Percentiles rank a stretch among this genome's conserved stretches.
These are phyloP conservation scores for Grapholita molesta DNA, from an alignment of 1,140 invertebrate genomes.

Conservation along the genomic window DNA sequence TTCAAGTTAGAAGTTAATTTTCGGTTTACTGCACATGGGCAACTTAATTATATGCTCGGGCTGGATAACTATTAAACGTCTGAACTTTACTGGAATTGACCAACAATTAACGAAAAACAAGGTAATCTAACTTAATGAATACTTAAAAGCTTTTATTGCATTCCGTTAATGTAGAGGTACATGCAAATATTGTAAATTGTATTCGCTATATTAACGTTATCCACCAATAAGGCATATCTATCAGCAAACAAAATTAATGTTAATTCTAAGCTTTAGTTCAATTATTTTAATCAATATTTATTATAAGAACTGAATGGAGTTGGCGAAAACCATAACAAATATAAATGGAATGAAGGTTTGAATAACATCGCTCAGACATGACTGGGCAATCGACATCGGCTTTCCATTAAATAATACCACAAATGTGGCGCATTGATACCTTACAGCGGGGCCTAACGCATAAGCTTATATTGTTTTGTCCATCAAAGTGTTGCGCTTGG, in stretches of 20 bases:
- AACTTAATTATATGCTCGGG: background rate
- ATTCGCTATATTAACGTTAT: background rate
- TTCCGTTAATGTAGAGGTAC: background rate
- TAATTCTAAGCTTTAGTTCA: background rate
- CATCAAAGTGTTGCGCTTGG: background rate
- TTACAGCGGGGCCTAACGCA: background rate
- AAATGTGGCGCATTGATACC: slow-evolving; percentile 6
- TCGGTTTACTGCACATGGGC: background rate
- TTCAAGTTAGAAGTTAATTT: background rate
- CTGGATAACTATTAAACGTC: background rate
- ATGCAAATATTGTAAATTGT: background rate
- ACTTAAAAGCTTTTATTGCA: background rate
- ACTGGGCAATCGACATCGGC: background rate
- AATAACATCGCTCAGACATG: slow-evolving; percentile 3
- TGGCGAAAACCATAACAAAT: background rate
- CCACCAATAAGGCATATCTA: background rate
- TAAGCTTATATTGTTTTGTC: background rate
- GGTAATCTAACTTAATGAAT: background rate
- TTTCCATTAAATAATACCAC: slow-evolving; percentile 16
- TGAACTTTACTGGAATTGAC: background rate
- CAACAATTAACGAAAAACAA: background rate
- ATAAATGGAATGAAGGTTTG: background rate
- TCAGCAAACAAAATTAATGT: background rate
- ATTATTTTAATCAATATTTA: background rate
- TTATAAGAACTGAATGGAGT: background rate